Conservation (phyloP, 2,797 vertebrate genomes). For the Smutsia gigantea region DNA sequence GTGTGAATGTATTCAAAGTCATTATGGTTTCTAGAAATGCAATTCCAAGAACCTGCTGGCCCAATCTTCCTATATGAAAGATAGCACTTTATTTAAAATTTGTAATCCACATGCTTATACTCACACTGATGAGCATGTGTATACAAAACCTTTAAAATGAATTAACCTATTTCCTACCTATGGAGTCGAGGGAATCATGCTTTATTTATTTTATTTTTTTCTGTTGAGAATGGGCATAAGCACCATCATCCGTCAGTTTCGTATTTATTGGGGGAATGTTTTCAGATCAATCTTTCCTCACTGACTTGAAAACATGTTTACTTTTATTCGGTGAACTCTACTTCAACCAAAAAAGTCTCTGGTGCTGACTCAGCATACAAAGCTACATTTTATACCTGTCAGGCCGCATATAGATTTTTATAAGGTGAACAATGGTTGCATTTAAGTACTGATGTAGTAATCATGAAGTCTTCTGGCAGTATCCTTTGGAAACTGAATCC, state of each 20-base stretch:
- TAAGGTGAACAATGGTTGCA: slow-evolving; percentile 92
- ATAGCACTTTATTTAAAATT: neutral
- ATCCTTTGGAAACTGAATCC: slow-evolving; percentile 94
- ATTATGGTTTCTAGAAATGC: neutral
- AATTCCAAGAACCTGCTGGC: rapidly evolving
- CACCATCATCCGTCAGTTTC: slow-evolving; percentile 40
- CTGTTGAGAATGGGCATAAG: neutral
- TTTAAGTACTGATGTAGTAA: slow-evolving; percentile 92
- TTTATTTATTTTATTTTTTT: neutral
- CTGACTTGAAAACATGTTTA: slow-evolving; percentile 77
- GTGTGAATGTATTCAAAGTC: neutral
- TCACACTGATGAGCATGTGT: neutral
- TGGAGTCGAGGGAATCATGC: neutral
- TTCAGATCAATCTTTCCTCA: slow-evolving; percentile 73
- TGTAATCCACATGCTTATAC: neutral
- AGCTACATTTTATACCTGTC: slow-evolving; percentile 83
- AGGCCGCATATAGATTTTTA: slow-evolving; percentile 89
- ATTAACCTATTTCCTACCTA: slow-evolving; percentile 28
- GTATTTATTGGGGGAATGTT: slow-evolving; percentile 59
- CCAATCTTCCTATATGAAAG: neutral
- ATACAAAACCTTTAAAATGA: neutral
- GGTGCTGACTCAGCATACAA: slow-evolving; percentile 82
- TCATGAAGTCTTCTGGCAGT: slow-evolving; percentile 93
- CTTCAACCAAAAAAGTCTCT: slow-evolving; percentile 77
- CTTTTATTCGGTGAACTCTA: slow-evolving; percentile 81